Evolutionary conservation across 2,113 vertebrate genomes (phyloP).

Genomic region (Lutjanus erythropterus): DNA sequence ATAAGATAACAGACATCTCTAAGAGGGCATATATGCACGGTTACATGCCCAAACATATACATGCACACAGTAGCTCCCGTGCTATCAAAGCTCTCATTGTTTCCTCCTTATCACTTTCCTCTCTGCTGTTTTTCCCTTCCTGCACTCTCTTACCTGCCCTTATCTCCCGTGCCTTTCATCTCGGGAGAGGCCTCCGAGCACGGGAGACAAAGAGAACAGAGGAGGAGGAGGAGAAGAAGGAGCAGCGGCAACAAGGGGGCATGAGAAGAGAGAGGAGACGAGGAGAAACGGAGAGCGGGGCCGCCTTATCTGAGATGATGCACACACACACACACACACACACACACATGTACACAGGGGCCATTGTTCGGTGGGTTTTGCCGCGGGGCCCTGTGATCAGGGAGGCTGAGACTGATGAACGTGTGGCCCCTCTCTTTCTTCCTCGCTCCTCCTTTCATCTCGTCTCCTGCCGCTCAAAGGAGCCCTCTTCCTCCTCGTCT

Average conservation of each 20-base stretch:
- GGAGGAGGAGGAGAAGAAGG: slow-evolving; percentile 50
- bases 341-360: slow-evolving; percentile 16
- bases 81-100: slow-evolving; percentile 78
- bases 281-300: slow-evolving; percentile 52
- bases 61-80: slow-evolving; percentile 43
- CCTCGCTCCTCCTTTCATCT: slow-evolving; percentile 64
- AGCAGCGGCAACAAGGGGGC: slow-evolving; percentile 47
- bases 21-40: neutral
- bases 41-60: slow-evolving; percentile 22
- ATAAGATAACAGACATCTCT: neutral
- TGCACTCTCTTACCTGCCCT: slow-evolving; percentile 78
- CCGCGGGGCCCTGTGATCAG: slow-evolving; percentile 74
- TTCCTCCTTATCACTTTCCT: slow-evolving; percentile 72
- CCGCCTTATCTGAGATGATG: slow-evolving; percentile 71
- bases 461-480: slow-evolving; percentile 49
- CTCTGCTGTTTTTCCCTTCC: slow-evolving; percentile 72
- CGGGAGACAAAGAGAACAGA: slow-evolving; percentile 58
- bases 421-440: slow-evolving; percentile 68
- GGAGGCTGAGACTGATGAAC: slow-evolving; percentile 70
- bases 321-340: slow-evolving; percentile 45
- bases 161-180: slow-evolving; percentile 78
- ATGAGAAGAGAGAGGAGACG: slow-evolving; percentile 66
- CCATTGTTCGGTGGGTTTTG: slow-evolving; percentile 69
- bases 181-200: slow-evolving; percentile 65
- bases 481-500: slow-evolving; percentile 46